phyloP scores from a whole-genome alignment of 2,888 invertebrate species.

The Drosophila monieri region DNA sequence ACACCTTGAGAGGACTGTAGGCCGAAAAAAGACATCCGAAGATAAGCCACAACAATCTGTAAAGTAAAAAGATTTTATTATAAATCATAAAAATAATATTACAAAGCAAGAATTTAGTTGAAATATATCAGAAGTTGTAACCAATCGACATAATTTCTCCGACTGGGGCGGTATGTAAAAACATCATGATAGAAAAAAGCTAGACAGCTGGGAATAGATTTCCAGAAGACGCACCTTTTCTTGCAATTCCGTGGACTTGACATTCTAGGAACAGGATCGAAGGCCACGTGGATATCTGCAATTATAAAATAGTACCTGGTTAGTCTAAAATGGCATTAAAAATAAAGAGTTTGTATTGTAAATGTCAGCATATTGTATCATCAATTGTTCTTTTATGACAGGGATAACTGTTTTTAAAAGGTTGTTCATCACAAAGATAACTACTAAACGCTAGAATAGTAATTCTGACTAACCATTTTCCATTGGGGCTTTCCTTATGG shows the following conservation, averaged over 20 bases:
- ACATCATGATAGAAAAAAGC: conserved; percentile 13
- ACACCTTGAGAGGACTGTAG: not conserved
- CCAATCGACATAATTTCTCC: conserved; percentile 43
- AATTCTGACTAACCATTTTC: not conserved
- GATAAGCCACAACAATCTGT: not conserved
- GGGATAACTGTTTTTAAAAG: conserved; percentile 1
- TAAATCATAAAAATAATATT: not conserved
- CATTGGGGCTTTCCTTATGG: not conserved
- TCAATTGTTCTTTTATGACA: conserved; percentile 5
- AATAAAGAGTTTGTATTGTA: not conserved
- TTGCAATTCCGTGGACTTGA: not conserved
- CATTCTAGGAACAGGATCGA: not conserved
- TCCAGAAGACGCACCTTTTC: not conserved
- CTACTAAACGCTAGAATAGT: not conserved
- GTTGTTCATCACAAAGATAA: not conserved
- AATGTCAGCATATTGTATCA: not conserved
- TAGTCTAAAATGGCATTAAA: not conserved
- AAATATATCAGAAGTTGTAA: conserved; percentile 19
- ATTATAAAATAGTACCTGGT: not conserved
- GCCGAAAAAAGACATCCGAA: too few relatives aligned
- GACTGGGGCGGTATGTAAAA: conserved; percentile 39
- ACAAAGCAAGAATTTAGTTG: not conserved
- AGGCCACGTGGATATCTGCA: not conserved
- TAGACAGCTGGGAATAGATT: not conserved
- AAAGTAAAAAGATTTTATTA: not conserved